These are phyloP conservation scores for Sarcophaga bullata DNA, from an alignment of 1,140 invertebrate genomes.

Conservation along the genomic window DNA sequence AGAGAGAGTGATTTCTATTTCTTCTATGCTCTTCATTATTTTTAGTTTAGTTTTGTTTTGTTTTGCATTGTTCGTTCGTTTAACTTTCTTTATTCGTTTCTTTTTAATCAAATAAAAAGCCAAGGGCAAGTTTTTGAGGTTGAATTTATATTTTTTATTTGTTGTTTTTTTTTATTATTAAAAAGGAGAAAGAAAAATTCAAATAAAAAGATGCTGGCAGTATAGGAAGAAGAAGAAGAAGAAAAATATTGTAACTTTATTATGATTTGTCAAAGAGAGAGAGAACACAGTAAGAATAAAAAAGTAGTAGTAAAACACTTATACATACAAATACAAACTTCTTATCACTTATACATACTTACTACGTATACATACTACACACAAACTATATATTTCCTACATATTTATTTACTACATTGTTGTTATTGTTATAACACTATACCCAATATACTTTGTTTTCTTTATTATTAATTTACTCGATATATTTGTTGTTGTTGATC, in stretches of 20 bases:
- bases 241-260: constrained; percentile 25
- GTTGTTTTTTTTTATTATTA: neutral
- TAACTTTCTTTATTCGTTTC: neutral
- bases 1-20: too few relatives aligned
- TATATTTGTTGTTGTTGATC: too few relatives aligned
- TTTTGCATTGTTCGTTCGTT: neutral
- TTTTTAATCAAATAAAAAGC: constrained; percentile 1
- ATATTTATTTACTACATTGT: too few relatives aligned
- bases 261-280: constrained; percentile 19
- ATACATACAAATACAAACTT: neutral
- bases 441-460: too few relatives aligned
- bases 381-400: too few relatives aligned
- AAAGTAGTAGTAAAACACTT: neutral
- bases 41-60: neutral
- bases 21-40: neutral
- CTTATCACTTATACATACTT: too few relatives aligned
- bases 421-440: too few relatives aligned
- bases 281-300: constrained; percentile 4
- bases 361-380: too few relatives aligned
- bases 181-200: neutral
- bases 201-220: too few relatives aligned
- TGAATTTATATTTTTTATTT: neutral
- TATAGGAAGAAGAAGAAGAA: neutral
- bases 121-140: neutral
- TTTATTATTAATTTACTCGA: too few relatives aligned